Base-by-base conservation (phyloP, 64 coral and sea anemone genomes). In the Stylophora pistillata region DNA sequence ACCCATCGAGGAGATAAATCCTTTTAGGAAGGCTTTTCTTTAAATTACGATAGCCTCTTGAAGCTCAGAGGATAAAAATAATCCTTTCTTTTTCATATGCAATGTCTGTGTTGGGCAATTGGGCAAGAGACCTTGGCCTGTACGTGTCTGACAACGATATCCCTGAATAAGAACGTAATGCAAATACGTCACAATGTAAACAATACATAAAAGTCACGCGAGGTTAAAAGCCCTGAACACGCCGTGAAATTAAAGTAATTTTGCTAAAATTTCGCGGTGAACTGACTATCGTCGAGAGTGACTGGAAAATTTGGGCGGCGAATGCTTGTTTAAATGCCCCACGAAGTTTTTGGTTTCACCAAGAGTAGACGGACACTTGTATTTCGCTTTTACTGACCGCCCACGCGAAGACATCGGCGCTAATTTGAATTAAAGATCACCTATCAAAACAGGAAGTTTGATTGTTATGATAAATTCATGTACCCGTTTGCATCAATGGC, bases 181-280 rank as follows among this genome's bases (percentile, higher is more conserved):
- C 29, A 30, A 17, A 56, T 55, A 58, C 77, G 27, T 30, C 27
- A 30, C 14, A 18, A 15, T 47, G 55, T 79, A 79, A 79, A 79
- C 76, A 56, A 79, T 60, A 5, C 55, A 31, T 29, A 30, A 13
- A 59, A 79, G 77, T 79, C 77, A 79, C 77, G 77, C 77, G 25
- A 79, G 14, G 55, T 79, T 31, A 79, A 79, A 15, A 31, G 1
- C 53, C 21, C 3, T 33, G 56, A 58, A 9, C 2, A 2, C 18
- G 5, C 13, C 14, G 32, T 59, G 21, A 53, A 13, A 23, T 78
- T 78, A 13, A 5, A 12, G 13, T 26, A 5, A 56, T 78, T 55
- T 78, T 20, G 17, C 47, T 26, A 15, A 0, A 29, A 13, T 15
- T 27, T 7, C 0, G 55, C 15, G 2, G 13, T 2, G 26, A n/a